Conservation (phyloP, 2,113 vertebrate genomes). For the Tauraco erythrolophus region DNA sequence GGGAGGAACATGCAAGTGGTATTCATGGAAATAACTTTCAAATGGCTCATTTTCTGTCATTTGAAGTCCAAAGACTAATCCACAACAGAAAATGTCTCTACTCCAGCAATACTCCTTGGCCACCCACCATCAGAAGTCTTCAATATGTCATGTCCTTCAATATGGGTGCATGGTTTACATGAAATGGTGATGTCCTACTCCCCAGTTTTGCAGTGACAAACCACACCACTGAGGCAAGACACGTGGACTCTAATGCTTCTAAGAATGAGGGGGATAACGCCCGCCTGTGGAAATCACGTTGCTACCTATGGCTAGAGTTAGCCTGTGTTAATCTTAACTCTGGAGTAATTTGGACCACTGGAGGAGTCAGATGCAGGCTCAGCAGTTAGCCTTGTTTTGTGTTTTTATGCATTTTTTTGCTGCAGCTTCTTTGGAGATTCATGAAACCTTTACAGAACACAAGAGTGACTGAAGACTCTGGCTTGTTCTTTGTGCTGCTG, state of each 20-base stretch:
- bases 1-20: not conserved
- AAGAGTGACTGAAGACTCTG: not conserved
- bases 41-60: not conserved
- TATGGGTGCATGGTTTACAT: not conserved
- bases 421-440: not conserved
- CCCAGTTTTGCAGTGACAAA: not conserved
- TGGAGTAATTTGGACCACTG: not conserved
- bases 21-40: not conserved
- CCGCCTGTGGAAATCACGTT: not conserved
- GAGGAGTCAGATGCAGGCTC: not conserved
- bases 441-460: not conserved
- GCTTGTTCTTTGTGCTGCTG: not conserved
- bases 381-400: not conserved
- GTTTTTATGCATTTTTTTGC: not conserved
- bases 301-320: not conserved
- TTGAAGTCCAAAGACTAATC: not conserved
- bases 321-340: not conserved
- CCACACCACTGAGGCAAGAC: not conserved
- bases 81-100: not conserved
- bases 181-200: not conserved
- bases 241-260: not conserved
- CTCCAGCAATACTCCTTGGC: not conserved
- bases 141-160: not conserved
- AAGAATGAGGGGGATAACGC: not conserved
- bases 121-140: not conserved